A percentile compares a stretch with the other conserved stretches of the same genome.
These are phyloP conservation scores for Atrichornis clamosus DNA, from an alignment of 2,113 vertebrate genomes.

Conservation along the genomic window DNA sequence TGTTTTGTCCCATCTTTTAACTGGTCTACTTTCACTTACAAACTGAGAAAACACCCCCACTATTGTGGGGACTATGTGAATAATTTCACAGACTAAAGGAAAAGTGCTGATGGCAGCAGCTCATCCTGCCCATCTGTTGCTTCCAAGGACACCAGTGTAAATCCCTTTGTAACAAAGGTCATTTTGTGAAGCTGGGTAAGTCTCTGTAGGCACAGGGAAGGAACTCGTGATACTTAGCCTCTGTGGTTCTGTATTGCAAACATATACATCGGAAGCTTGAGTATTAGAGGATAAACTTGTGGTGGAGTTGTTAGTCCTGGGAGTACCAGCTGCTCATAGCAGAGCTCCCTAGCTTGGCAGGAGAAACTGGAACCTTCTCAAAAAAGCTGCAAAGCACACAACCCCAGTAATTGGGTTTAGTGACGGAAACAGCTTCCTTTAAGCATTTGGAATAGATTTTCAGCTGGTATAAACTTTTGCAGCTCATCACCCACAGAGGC, in stretches of 20 bases:
- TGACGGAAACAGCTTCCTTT: background rate
- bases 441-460: background rate
- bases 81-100: background rate
- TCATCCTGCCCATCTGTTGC: slow-evolving; percentile 39
- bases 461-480: background rate
- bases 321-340: background rate
- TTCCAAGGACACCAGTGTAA: slow-evolving; percentile 11
- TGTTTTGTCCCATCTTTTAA: background rate
- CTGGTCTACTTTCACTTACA: background rate
- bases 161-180: slow-evolving; percentile 2
- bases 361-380: background rate
- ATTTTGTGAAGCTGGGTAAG: background rate
- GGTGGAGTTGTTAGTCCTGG: background rate
- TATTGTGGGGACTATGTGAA: background rate
- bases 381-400: background rate
- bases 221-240: background rate
- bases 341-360: background rate
- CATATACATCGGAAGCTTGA: background rate
- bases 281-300: background rate
- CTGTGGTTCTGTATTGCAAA: background rate
- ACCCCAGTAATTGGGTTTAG: background rate
- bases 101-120: slow-evolving; percentile 33
- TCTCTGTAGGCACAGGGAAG: background rate
- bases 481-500: background rate
- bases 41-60: background rate